Conservation (phyloP, 2,888 invertebrate genomes). For the Aproaerema taeniolella region DNA sequence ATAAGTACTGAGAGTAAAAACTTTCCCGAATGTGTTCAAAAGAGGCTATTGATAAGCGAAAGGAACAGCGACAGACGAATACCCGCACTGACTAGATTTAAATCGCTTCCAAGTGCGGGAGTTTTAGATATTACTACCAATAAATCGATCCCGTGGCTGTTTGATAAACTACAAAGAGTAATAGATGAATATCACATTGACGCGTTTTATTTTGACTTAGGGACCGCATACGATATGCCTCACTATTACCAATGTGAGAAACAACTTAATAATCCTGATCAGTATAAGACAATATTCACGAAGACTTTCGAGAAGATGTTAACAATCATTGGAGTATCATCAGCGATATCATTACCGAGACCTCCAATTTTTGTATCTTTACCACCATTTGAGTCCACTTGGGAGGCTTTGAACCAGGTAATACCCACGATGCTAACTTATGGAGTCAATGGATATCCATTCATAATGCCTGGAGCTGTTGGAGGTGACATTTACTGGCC, state of each 20-base stretch:
- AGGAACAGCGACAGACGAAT: conserved; percentile 86
- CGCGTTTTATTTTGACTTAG: conserved; percentile 90
- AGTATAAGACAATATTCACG: conserved; percentile 86
- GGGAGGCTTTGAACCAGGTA: conserved; percentile 89
- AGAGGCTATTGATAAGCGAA: conserved; percentile 87
- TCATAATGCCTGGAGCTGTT: conserved; percentile 94
- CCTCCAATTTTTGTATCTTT: conserved; percentile 92
- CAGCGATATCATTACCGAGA: conserved; percentile 87
- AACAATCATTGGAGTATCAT: conserved; percentile 88
- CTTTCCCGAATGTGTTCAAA: conserved; percentile 87
- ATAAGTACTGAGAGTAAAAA: conserved; percentile 90
- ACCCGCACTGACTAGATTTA: conserved; percentile 89
- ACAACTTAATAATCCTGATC: conserved; percentile 86
- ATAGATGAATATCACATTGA: conserved; percentile 87
- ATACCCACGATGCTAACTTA: conserved; percentile 93
- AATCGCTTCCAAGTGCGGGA: conserved; percentile 87
- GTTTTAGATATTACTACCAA: conserved; percentile 93
- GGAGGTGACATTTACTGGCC: conserved; percentile 90
- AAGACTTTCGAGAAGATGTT: conserved; percentile 79
- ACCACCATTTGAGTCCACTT: conserved; percentile 90
- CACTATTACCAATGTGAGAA: conserved; percentile 89
- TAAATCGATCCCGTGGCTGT: conserved; percentile 87
- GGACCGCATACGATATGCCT: conserved; percentile 90
- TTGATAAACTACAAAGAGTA: conserved; percentile 83
- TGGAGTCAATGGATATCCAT: conserved; percentile 94